Evolutionary conservation across 2,888 invertebrate species (phyloP), one percentile per base, ranked within the genome.

Genomic region (Eilema caniola): DNA sequence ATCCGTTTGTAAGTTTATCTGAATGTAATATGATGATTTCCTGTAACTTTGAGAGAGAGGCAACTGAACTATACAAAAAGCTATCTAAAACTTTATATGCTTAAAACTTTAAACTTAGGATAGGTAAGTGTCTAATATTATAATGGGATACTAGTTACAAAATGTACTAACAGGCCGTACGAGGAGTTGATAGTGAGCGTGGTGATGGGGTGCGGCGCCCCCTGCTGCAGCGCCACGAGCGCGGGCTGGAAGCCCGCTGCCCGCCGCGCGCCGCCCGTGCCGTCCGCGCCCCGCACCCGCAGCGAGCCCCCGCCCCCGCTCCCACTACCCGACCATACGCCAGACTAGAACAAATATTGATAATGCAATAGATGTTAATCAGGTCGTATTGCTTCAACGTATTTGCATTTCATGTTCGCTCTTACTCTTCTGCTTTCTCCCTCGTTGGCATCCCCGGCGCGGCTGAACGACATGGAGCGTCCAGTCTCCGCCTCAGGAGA

Each of bases 231-330:
- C 93, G 99, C 99, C 82, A 99, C 98, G 80, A 99, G 96, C 88
- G 99, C 98, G 65, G 99, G 98, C 96, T 99, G 99, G 96, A 99
- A 99, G 81, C 99, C 99, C n/a, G 99, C 96, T 59, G 98, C 97
- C 93, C 99, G 97, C 89, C 99, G 98, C 89, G 92, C 87, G 81
- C 93, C 91, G 78, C 95, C 89, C 87, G 95, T 82, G 86, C 95
- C 90, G 62, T 79, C 88, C 86, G 94, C 86, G 82, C 94, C 86
- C 72, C 95, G 93, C 81, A 93, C 94, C 76, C 93, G 91, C 85
- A 92, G 75, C 70, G 78, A 72, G 67, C 77, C 81, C 59, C 82
- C 82, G 47, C 73, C 74, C 62, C 84, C 84, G 24, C 75, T 74
- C 25, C 85, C 83, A 56, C 74, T 69, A 66, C 76, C 77, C 71